Evolutionary conservation across 2,888 invertebrate species (phyloP).

Genomic region (Boloria selene): DNA sequence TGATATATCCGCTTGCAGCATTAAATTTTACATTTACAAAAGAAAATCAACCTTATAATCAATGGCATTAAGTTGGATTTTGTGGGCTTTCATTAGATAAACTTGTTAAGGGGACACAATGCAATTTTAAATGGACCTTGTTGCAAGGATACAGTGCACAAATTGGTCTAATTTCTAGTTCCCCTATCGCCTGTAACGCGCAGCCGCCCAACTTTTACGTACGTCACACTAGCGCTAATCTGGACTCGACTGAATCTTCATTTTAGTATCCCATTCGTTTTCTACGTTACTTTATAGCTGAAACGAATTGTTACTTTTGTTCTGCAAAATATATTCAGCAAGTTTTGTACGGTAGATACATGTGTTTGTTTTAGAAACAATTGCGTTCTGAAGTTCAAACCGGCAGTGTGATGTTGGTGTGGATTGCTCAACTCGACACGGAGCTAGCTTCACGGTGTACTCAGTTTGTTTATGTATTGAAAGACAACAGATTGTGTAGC

Average conservation of each 20-base stretch:
- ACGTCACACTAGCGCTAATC: slow-evolving; percentile 75
- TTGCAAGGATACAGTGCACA: slow-evolving; percentile 61
- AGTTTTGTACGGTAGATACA: not conserved
- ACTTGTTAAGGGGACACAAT: slow-evolving; percentile 56
- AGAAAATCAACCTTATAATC: slow-evolving; percentile 39
- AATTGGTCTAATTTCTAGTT: slow-evolving; percentile 55
- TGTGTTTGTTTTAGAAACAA: slow-evolving; percentile 10
- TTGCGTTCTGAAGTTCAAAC: slow-evolving; percentile 28
- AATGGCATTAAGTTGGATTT: slow-evolving; percentile 19
- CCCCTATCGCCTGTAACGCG: slow-evolving; percentile 60
- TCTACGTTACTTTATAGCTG: slow-evolving; percentile 13
- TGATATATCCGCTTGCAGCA: slow-evolving; percentile 66
- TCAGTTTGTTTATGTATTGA: slow-evolving; percentile 79
- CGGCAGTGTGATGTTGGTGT: slow-evolving; percentile 30
- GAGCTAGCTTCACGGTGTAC: slow-evolving; percentile 72
- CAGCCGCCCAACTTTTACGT: slow-evolving; percentile 73
- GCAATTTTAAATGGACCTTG: slow-evolving; percentile 59
- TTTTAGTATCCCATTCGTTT: slow-evolving; percentile 30
- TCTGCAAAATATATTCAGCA: not conserved
- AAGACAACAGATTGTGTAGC: slow-evolving; percentile 79
- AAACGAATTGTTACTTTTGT: slow-evolving; percentile 1
- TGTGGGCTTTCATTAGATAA: slow-evolving; percentile 44
- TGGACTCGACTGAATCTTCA: slow-evolving; percentile 28
- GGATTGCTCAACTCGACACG: slow-evolving; percentile 46
- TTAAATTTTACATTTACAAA: slow-evolving; percentile 41